Evolutionary conservation across 2,113 vertebrate genomes (phyloP).

Genomic region (Eulemur rufifrons): DNA sequence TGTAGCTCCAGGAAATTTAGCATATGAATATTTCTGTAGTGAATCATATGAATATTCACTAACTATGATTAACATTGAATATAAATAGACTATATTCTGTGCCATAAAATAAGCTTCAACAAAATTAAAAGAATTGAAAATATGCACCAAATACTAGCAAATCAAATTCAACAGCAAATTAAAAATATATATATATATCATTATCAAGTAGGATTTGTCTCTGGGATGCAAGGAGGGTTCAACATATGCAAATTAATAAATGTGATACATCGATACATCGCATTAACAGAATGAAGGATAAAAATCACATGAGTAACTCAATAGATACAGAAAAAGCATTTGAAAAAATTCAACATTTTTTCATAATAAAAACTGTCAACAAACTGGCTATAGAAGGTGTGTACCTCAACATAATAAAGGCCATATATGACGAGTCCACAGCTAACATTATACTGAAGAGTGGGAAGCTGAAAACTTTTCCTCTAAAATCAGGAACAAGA

Average conservation of each 20-base stretch:
- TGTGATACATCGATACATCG: background rate
- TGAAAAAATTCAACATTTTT: background rate
- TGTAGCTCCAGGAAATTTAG: background rate
- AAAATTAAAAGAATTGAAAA: constrained; percentile 26
- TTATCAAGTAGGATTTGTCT: background rate
- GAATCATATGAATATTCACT: background rate
- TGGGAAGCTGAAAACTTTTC: background rate
- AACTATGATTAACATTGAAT: background rate
- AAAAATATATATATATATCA: background rate
- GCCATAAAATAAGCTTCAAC: background rate
- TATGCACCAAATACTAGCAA: background rate
- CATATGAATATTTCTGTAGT: background rate
- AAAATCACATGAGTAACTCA: background rate
- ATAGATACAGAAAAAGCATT: background rate
- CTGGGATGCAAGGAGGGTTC: background rate
- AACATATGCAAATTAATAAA: background rate
- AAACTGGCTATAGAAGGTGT: background rate
- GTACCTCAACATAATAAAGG: background rate
- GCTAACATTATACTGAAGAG: background rate
- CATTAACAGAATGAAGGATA: background rate
- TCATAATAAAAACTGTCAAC: background rate
- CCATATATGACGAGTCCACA: background rate
- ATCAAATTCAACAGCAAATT: background rate
- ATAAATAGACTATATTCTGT: background rate
- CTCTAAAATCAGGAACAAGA: background rate